Evolutionary conservation across 2,797 vertebrate genomes (phyloP).

Genomic region (Tadarida brasiliensis): DNA sequence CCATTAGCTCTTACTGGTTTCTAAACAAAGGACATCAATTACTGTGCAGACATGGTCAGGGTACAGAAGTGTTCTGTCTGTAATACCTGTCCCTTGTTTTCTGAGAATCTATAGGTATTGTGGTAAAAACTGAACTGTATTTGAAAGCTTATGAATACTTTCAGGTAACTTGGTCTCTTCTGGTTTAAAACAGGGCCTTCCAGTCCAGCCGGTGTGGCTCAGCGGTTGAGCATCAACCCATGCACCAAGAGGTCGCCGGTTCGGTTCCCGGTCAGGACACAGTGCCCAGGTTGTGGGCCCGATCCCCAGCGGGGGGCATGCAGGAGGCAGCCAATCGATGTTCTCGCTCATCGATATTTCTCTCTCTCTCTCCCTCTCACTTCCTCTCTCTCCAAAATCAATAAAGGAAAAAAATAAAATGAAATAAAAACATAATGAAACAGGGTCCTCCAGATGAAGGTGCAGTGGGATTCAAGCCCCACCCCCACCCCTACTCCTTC

Average conservation of each 20-base stretch:
- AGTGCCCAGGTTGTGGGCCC: too few relatives aligned
- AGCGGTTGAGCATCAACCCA: too few relatives aligned
- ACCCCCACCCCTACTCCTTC: neutral
- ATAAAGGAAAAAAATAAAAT: too few relatives aligned
- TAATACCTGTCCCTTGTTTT: neutral
- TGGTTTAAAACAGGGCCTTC: neutral
- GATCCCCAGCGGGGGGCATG: too few relatives aligned
- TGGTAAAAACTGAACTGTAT: slow-evolving; percentile 1
- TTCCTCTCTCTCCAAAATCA: too few relatives aligned
- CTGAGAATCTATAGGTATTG: neutral
- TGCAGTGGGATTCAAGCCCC: neutral
- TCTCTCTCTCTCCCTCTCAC: too few relatives aligned
- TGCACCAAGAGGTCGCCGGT: too few relatives aligned
- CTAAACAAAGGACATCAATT: neutral
- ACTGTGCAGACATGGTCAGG: neutral
- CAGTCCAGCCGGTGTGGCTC: too few relatives aligned
- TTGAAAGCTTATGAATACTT: neutral
- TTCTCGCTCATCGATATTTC: too few relatives aligned
- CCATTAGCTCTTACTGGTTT: neutral
- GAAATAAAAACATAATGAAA: too few relatives aligned
- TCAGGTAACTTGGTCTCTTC: neutral
- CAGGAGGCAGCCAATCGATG: too few relatives aligned
- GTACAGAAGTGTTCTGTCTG: neutral
- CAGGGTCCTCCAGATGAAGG: neutral
- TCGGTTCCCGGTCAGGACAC: too few relatives aligned